Percentiles rank a stretch among this genome's conserved stretches.
These are phyloP conservation scores for Macaria liturata DNA, from an alignment of 2,888 invertebrate species.

Conservation along the genomic window DNA sequence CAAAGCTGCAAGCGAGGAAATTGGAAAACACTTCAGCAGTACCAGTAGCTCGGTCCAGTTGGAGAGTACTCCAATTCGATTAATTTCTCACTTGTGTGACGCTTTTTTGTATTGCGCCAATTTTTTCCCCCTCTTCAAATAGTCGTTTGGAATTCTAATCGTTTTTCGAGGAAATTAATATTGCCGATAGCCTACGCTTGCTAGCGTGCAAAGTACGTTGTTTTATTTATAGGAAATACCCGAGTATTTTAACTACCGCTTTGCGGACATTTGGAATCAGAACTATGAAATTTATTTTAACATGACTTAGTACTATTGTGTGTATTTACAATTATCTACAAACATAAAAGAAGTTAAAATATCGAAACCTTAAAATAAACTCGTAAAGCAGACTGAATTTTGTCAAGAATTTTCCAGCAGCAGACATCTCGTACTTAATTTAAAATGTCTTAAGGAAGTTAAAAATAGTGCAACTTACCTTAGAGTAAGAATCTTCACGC, in stretches of 20 bases:
- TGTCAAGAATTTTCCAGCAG: constrained; percentile 1
- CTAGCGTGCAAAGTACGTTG: too few relatives aligned
- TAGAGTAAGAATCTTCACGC: constrained; percentile 76
- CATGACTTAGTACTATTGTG: too few relatives aligned
- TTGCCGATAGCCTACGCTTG: neutral
- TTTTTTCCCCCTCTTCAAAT: constrained; percentile 13
- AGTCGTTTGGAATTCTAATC: constrained; percentile 4
- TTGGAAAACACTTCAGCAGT: constrained; percentile 35
- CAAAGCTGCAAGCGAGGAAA: constrained; percentile 35
- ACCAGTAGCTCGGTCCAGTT: constrained; percentile 29
- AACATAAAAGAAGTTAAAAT: too few relatives aligned
- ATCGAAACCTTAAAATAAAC: too few relatives aligned
- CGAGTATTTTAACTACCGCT: too few relatives aligned
- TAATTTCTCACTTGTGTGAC: constrained; percentile 27
- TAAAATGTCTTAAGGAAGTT: constrained; percentile 13
- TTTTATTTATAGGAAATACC: too few relatives aligned
- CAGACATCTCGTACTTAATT: constrained; percentile 18
- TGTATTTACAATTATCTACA: too few relatives aligned
- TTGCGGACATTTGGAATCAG: too few relatives aligned
- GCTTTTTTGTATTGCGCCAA: constrained; percentile 7
- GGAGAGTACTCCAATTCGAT: constrained; percentile 28
- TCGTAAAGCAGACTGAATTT: constrained; percentile 7
- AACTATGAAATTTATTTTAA: too few relatives aligned
- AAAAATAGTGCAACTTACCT: constrained; percentile 71
- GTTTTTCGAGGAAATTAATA: constrained; percentile 3